Evolutionary conservation across 2,888 invertebrate genomes (phyloP), one percentile per base, ranked within the genome.

Genomic region (Synanthedon vespiformis): DNA sequence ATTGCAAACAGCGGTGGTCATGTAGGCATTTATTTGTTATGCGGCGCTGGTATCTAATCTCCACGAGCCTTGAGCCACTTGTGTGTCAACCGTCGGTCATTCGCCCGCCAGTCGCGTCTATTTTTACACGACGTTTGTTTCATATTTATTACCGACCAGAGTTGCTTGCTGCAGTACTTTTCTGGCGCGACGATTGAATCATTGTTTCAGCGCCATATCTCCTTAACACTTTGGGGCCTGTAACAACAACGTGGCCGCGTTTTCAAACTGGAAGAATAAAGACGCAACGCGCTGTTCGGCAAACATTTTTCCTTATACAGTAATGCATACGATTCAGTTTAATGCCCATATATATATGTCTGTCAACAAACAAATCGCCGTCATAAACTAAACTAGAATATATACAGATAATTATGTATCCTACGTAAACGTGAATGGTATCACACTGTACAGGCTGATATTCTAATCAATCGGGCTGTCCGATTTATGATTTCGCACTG

Each of bases 51-150:
- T 85, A 86, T 86, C 85, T 85, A 85, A 86, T 86, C 86, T 80
- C 68, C 64, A 58, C 73, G 70, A 83, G 75, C 87, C 87, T 86
- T 87, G 87, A 79, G 84, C 85, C 71, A 74, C 76, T 83, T 83
- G 77, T 83, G 76, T 86, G 86, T 85, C 86, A 85, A 79, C 72
- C 72, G 70, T 65, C 84, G 87, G 86, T 86, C 85, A 78, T 82
- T 86, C 79, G 70, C 79, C 85, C 71, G 71, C 57, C 61, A 63
- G 64, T 69, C 70, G 70, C 64, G 62, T 72, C 86, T 87, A 87
- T 87, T 85, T 85, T 81, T 83, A 80, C 71, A 56, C 68, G 34
- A 58, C 70, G 74, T 72, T 79, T 83, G 79, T 82, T 78, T 79
- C 77, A 79, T 83, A 77, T 80, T 83, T 81, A 80, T 76, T 79